Evolutionary conservation across 92 coral and sea anemone genomes (phyloP).

Genomic region (Chrysogorgia sp.): DNA sequence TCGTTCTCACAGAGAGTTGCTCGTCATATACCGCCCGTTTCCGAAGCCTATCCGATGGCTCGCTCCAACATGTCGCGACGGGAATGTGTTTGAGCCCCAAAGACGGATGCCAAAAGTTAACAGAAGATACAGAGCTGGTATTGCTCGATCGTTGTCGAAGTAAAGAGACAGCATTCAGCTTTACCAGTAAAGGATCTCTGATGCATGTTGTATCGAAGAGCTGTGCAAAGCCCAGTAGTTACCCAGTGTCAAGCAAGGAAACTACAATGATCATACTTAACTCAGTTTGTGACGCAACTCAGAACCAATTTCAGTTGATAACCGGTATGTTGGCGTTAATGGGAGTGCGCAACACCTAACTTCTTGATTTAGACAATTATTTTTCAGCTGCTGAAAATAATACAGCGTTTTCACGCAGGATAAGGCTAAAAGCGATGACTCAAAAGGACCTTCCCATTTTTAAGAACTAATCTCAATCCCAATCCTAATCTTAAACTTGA

Average conservation of each 20-base stretch:
- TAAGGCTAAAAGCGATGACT: too few relatives aligned
- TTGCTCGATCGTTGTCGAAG: background rate
- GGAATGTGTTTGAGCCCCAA: slow-evolving; percentile 8
- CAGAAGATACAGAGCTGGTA: slow-evolving; percentile 11
- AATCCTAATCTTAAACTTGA: too few relatives aligned
- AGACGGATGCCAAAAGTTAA: background rate
- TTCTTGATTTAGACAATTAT: too few relatives aligned
- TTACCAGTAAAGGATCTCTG: slow-evolving; percentile 6
- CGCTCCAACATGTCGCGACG: background rate
- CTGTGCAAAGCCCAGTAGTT: slow-evolving; percentile 8
- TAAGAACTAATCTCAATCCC: too few relatives aligned
- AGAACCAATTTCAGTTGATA: background rate
- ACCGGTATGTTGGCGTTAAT: slow-evolving; percentile 8
- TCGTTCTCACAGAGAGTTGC: background rate
- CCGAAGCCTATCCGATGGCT: slow-evolving; percentile 19
- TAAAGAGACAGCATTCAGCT: background rate
- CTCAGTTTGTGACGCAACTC: background rate
- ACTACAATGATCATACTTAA: slow-evolving; percentile 17
- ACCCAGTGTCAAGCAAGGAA: slow-evolving; percentile 13
- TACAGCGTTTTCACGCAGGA: too few relatives aligned
- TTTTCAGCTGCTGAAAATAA: too few relatives aligned
- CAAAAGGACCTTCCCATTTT: too few relatives aligned
- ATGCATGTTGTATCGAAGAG: slow-evolving; percentile 22
- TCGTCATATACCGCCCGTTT: slow-evolving; percentile 14
- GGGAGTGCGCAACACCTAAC: too few relatives aligned